Evolutionary conservation across 2,888 invertebrate genomes (phyloP), one percentile per base, ranked within the genome.

Genomic region (Acrobasis repandana): DNA sequence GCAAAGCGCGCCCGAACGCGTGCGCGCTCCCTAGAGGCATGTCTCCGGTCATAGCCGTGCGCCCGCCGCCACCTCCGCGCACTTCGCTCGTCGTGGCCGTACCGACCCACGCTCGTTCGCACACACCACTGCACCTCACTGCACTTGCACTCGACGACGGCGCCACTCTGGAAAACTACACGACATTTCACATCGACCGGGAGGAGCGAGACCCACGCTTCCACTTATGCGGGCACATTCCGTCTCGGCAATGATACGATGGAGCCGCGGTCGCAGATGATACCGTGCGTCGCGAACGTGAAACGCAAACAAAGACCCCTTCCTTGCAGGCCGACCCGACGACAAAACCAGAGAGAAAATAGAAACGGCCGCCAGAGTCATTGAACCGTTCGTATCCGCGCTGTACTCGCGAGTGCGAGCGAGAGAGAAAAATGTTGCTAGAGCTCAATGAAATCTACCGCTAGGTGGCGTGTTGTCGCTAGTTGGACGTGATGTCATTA

Each of bases 251-350:
- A 82, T 82, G 84, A 88, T 86, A 83, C 79, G 82, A 80, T 84
- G 75, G 80, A 85, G 85, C 79, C 76, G 80, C 79, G 77, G 76
- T 78, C 85, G 82, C 83, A 77, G 82, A 82, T 84, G 77, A 83
- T 82, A 89, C 90, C 86, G 86, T 86, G 77, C 91, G 80, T 86
- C 86, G 83, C 89, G 88, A 89, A 90, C 88, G 90, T 86, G 85
- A 89, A 90, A 90, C 88, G 91, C 92, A 91, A 92, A 92, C 92
- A 92, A 92, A 92, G 91, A 87, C 89, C 84, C 85, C 86, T 88
- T 85, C 86, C 83, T 83, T 82, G 80, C 78, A 63, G 83, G 77
- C 83, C 82, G 83, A 86, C 77, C 82, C 86, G 85, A 89, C 90
- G 89, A 88, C 88, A 85, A 83, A 80, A 90, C 90, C 91, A 91